Percentiles rank a stretch among this genome's conserved stretches.
These are phyloP conservation scores for Ommatoiulus sabulosus DNA, from an alignment of 2,888 invertebrate genomes.

Conservation along the genomic window DNA sequence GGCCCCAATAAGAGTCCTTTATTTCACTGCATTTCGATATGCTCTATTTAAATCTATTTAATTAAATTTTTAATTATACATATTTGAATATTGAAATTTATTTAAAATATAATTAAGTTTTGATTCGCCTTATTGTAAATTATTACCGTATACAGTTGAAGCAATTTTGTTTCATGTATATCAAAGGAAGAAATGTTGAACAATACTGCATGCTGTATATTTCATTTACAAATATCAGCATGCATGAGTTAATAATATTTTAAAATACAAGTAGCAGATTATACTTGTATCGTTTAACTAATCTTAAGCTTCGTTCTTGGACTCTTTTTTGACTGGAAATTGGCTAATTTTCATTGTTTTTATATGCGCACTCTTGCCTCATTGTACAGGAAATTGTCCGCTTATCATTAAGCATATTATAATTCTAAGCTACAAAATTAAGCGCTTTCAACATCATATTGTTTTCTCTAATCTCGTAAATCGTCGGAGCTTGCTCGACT, in stretches of 20 bases:
- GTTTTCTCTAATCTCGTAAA: background rate
- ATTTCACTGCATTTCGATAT: no score
- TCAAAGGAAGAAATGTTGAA: no score
- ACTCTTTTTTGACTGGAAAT: background rate
- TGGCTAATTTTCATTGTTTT: background rate
- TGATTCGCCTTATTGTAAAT: no score
- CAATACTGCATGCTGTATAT: no score
- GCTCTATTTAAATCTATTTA: no score
- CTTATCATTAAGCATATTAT: slow-evolving; percentile 13
- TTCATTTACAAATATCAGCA: no score
- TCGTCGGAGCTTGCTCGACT: background rate
- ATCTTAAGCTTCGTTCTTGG: background rate
- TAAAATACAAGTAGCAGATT: background rate
- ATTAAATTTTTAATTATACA: no score
- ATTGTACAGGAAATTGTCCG: background rate
- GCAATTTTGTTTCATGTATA: no score
- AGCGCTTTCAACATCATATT: background rate
- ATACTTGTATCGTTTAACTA: background rate
- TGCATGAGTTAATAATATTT: background rate
- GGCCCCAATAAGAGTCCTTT: no score
- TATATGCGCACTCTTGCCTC: background rate
- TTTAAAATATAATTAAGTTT: no score
- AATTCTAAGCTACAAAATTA: background rate
- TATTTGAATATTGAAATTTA: no score
- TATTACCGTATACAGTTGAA: no score